These are phyloP conservation scores for Valencia hispanica DNA, from an alignment of 2,797 vertebrate species.

Conservation along the genomic window DNA sequence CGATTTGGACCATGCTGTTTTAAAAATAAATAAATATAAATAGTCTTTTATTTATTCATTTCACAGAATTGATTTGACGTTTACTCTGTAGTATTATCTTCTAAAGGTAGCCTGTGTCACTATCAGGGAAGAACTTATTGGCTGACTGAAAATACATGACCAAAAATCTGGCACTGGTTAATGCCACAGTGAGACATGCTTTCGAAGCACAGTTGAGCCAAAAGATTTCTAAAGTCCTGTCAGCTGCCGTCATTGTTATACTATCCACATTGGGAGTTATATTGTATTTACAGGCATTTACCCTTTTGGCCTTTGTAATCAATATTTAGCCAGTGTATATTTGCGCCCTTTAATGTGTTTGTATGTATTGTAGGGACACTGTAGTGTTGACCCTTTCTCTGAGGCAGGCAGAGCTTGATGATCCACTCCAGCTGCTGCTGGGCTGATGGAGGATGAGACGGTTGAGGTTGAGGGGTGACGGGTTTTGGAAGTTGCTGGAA, in stretches of 20 bases:
- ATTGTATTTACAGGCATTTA: slow-evolving; percentile 25
- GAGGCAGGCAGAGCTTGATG: slow-evolving; percentile 53
- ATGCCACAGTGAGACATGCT: background rate
- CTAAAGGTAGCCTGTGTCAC: background rate
- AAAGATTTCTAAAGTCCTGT: background rate
- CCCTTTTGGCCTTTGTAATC: slow-evolving; percentile 19
- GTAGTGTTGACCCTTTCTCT: slow-evolving; percentile 40
- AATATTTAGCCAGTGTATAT: slow-evolving; percentile 12
- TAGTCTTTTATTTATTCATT: no score
- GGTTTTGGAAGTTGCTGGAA: slow-evolving; percentile 66
- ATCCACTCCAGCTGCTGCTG: slow-evolving; percentile 73
- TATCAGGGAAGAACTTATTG: background rate
- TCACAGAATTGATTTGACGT: background rate
- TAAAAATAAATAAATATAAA: no score
- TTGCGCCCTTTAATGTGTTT: slow-evolving; percentile 14
- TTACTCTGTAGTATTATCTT: background rate
- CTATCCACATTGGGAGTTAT: background rate
- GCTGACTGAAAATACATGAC: background rate
- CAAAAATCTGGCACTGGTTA: background rate
- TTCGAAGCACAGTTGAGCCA: background rate
- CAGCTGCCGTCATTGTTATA: background rate
- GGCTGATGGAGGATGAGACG: slow-evolving; percentile 66
- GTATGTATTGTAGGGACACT: slow-evolving; percentile 50
- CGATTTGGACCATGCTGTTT: no score
- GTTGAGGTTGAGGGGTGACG: slow-evolving; percentile 55